Base-by-base conservation (phyloP, 2,113 vertebrate species). In the Sinocyclocheilus anophthalmus region DNA sequence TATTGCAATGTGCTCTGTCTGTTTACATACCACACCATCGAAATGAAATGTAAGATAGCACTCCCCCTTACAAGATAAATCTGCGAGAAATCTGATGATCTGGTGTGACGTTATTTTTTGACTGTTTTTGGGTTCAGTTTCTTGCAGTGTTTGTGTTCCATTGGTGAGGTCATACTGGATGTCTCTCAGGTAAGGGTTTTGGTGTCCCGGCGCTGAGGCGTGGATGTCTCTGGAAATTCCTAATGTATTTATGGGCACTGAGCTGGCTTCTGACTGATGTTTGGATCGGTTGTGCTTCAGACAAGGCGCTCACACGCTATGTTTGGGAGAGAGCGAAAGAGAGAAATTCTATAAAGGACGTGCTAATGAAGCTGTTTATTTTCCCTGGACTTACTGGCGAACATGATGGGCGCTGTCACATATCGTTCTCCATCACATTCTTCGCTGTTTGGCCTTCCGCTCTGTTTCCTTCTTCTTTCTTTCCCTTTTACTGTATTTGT, bases 331-430 rank as follows among this genome's bases (percentile, higher is more conserved):
- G 76, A 18, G 45, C 14, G 39, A 10, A 42, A 53, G 78, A 5
- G 63, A 82, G 63, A 53, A 45, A 81, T 18, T 81, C 76, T 78
- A 72, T 59, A 26, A 59, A 83, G 80, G 72, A 87, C 48, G 87
- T 87, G 87, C 84, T 89, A 90, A 90, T 90, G 84, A 88, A 86
- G 88, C 80, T 88, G 85, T 89, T 87, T 90, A 80, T 87, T 89
- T 85, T 86, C 75, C 59, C 77, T 86, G 87, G 82, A 85, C 72
- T 88, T 87, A 84, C 57, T 83, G 72, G 50, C 1, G 37, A 88
- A 67, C 76, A 87, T 81, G 86, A 87, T 88, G 84, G 88, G 84
- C 24, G 81, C 69, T 89, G 77, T 79, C 76, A 57, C 76, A 50
- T 70, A 83, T 53, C 37, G 14, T 50, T 37, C 70, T 76, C 70